Evolutionary conservation across 1,140 invertebrate species (phyloP), one percentile per base, ranked within the genome.

Genomic region (Acromyrmex heyeri): DNA sequence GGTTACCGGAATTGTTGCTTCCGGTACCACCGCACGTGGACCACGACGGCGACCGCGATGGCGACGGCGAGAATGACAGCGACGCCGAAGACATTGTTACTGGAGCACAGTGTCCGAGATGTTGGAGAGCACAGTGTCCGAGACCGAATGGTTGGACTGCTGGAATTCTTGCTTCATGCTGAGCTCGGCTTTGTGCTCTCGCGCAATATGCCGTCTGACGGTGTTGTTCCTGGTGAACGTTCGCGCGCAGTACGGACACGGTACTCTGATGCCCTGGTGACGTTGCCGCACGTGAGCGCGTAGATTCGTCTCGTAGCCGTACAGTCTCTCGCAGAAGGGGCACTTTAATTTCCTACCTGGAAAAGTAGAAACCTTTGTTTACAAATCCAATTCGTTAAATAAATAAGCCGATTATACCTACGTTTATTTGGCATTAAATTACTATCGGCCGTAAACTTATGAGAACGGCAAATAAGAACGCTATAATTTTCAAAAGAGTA

Each of bases 181-280:
- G 62, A 97, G 95, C 93, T 97, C 97, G 91, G 96, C 96, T 94
- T 98, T 98, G 91, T 98, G 98, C 95, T 98, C 98, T 34, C 98
- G 96, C 2, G 97, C 97, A 91, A 98, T 98, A 92, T 98, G 98
- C 67, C 98, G 96, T 50, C 98, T 96, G 89, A 98, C 98, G 34
- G 98, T 99, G 96, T 98, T 98, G 96, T 98, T 98, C 87, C 98
- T 96, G 78, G 98, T 99, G 95, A 99, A 99, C n/a, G 98, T 98
- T 77, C 98, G 97, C 91, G 97, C 96, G 95, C 98, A 98, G 94
- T 97, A 98, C 30, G 98, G 98, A 94, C 98, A 98, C 5, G 97
- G 98, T 91, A 98, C 98, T 12, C 98, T 96, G 87, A 98, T 98
- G 61, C 98, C 98, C 95, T 98, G 98, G 95, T 99, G 98, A 91